phyloP scores from a whole-genome alignment of 2,797 vertebrate species.

The Chaenodraco wilsoni region DNA sequence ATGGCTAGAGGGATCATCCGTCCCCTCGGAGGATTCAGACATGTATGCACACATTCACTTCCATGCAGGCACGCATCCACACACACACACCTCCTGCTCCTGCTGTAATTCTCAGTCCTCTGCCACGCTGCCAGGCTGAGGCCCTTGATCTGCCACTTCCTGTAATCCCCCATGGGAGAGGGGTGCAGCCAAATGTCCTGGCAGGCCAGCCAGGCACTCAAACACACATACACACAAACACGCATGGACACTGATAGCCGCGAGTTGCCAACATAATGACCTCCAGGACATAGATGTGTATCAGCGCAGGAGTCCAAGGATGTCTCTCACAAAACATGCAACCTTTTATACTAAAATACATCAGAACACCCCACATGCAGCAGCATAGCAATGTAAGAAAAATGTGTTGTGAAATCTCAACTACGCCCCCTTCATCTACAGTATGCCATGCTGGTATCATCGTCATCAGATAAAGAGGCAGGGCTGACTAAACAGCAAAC shows the following conservation, averaged over 20 bases:
- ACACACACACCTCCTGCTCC: slow-evolving; percentile 55
- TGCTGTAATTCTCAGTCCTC: slow-evolving; percentile 72
- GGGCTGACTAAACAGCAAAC: slow-evolving; percentile 55
- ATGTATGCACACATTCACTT: slow-evolving; percentile 9
- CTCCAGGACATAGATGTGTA: slow-evolving; percentile 19
- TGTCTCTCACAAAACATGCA: slow-evolving; percentile 14
- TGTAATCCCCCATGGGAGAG: slow-evolving; percentile 73
- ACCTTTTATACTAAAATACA: slow-evolving; percentile 7
- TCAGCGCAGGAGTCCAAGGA: slow-evolving; percentile 17
- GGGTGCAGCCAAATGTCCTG: slow-evolving; percentile 71
- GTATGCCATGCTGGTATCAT: slow-evolving; percentile 37
- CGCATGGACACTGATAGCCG: slow-evolving; percentile 1
- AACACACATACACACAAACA: slow-evolving; percentile 42
- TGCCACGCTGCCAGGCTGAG: slow-evolving; percentile 68
- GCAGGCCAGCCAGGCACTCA: slow-evolving; percentile 52
- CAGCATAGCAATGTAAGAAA: slow-evolving; percentile 3
- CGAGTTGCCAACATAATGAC: slow-evolving; percentile 20
- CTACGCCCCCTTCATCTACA: slow-evolving; percentile 35
- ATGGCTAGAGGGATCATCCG: slow-evolving; percentile 60
- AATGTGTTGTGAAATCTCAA: slow-evolving; percentile 36
- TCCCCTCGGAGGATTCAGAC: slow-evolving; percentile 54
- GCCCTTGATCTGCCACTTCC: slow-evolving; percentile 83
- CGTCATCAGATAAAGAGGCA: slow-evolving; percentile 68
- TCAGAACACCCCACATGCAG: not conserved
- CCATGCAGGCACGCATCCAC: slow-evolving; percentile 28